phyloP scores from a whole-genome alignment of 53 echinoderm and acorn worm species.

The Antedon mediterranea region DNA sequence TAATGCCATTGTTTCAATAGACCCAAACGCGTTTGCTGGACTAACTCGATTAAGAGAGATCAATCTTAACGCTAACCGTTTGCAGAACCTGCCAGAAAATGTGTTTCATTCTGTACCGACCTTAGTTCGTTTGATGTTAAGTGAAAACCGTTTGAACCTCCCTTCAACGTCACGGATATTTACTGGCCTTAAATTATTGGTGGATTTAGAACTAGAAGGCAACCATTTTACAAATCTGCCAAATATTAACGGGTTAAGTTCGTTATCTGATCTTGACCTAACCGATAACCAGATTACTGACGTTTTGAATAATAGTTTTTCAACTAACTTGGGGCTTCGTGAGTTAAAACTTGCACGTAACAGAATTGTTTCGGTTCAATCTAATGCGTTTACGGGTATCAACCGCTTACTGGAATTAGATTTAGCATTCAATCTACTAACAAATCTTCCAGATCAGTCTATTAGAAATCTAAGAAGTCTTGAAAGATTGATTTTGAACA shows the following conservation, averaged over 20 bases:
- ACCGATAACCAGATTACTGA: conserved; percentile 57
- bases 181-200: conserved; percentile 30
- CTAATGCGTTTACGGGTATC: conserved; percentile 34
- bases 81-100: conserved; percentile 37
- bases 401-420: conserved; percentile 40
- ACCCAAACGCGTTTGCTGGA: conserved; percentile 37
- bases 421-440: conserved; percentile 43
- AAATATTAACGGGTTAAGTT: conserved; percentile 41
- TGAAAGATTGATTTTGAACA: conserved; percentile 55
- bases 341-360: conserved; percentile 65
- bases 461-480: conserved; percentile 34
- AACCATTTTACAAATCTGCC: conserved; percentile 65
- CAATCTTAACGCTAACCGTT: conserved; percentile 59
- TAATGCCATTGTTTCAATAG: conserved; percentile 48
- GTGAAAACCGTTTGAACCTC: conserved; percentile 45
- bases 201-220: conserved; percentile 66
- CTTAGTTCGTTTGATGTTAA: conserved; percentile 47
- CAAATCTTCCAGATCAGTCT: conserved; percentile 18
- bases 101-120: conserved; percentile 43
- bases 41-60: conserved; percentile 45
- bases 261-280: conserved; percentile 65
- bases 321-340: conserved; percentile 26
- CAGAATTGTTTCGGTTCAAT: conserved; percentile 46
- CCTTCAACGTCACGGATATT: conserved; percentile 37
- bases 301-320: conserved; percentile 54